Evolutionary conservation across 2,797 vertebrate genomes (phyloP), one percentile per base, ranked within the genome.

Genomic region (Tangara arthus): DNA sequence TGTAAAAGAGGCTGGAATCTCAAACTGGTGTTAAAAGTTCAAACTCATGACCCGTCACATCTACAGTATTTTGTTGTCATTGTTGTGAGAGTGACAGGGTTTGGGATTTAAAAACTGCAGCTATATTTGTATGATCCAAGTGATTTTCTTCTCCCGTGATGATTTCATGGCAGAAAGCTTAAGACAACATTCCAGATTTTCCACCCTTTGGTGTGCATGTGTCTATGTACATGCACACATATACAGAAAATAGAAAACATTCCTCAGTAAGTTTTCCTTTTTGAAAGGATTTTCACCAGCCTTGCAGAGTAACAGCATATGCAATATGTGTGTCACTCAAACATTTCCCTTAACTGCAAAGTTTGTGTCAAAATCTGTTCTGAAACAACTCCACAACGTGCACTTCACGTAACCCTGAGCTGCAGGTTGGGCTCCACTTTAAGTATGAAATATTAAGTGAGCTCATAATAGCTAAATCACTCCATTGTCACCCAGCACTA

Each of bases 391-490:
- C 78, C 42, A 26, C 64, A 17, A 11, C 6, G 3, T 61, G 64
- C 75, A 50, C 77, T 96, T 86, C 65, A 5, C 11, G 41, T 83
- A 94, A 92, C 94, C 78, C 87, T 66, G 82, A 94, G 68, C 68
- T 89, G 63, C 93, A 66, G 84, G 78, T 95, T 94, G n/a, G 59
- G 89, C 87, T 59, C 35, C 63, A 47, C 79, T 91, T 76, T 52
- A 61, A 81, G 39, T 56, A 85, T 87, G 76, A 94, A 96, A 82
- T 72, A 91, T 90, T 82, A 94, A 96, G 61, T 95, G 93, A 95
- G 80, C 79, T 96, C 90, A 96, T 95, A 61, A 95, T 15, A 59
- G 68, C 80, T 93, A 96, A 97, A 96, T 97, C 89, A 97, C 81
- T 72, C 76, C 76, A 47, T 57, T 96, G 94, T 95, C 93, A 87